phyloP scores from a whole-genome alignment of 2,888 invertebrate genomes.

The Crocallis elinguaria region DNA sequence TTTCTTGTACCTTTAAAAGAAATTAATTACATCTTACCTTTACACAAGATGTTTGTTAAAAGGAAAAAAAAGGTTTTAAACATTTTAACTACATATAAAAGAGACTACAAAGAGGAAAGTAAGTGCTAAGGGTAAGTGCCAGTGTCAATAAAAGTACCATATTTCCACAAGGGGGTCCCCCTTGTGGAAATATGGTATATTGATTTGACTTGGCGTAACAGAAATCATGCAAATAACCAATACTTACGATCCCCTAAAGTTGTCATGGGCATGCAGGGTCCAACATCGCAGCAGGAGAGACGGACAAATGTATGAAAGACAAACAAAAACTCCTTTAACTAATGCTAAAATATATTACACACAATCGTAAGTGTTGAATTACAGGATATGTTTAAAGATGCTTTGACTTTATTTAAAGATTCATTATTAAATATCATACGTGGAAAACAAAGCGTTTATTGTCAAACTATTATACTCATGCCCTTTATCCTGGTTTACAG shows the following conservation, averaged over 20 bases:
- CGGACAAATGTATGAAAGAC: conserved; percentile 73
- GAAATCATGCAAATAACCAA: conserved; percentile 55
- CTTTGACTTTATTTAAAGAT: conserved; percentile 15
- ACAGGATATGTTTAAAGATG: conserved; percentile 7
- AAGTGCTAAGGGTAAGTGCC: not conserved
- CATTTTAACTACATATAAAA: conserved; percentile 22
- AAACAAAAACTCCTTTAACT: conserved; percentile 51
- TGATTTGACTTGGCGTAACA: conserved; percentile 9
- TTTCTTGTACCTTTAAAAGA: conserved; percentile 34
- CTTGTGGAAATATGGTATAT: conserved; percentile 15
- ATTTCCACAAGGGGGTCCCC: not conserved
- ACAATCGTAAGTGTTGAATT: conserved; percentile 15
- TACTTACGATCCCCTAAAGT: conserved; percentile 82
- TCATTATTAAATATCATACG: conserved; percentile 20
- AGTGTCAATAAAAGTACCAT: not conserved
- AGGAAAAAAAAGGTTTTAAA: conserved; percentile 34
- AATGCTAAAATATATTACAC: conserved; percentile 20
- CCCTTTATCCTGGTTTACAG: conserved; percentile 25
- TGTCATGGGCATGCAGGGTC: conserved; percentile 80
- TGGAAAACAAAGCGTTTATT: conserved; percentile 33
- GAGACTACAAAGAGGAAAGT: not conserved
- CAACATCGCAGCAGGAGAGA: conserved; percentile 62
- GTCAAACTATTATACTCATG: conserved; percentile 30
- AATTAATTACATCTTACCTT: conserved; percentile 46
- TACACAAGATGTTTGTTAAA: conserved; percentile 31